These are phyloP conservation scores for Nasonia giraulti DNA, from an alignment of 1,140 invertebrate species.

Conservation along the genomic window DNA sequence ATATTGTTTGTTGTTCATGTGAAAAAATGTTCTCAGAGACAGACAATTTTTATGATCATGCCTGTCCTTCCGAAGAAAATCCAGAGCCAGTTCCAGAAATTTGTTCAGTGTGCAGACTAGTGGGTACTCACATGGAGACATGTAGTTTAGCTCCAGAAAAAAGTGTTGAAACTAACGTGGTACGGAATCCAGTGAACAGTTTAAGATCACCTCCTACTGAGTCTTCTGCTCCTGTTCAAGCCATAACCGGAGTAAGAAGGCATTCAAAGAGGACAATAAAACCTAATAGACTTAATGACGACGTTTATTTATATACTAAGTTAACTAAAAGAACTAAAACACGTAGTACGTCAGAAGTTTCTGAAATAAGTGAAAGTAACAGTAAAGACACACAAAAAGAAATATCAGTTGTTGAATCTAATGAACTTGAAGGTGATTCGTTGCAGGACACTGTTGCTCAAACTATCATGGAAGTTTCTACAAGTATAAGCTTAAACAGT, in stretches of 20 bases:
- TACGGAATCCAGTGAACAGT: background rate
- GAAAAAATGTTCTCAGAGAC: slow-evolving; percentile 83
- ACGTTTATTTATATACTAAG: slow-evolving; percentile 52
- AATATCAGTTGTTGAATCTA: slow-evolving; percentile 14
- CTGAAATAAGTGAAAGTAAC: background rate
- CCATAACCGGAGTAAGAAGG: slow-evolving; percentile 43
- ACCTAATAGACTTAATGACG: slow-evolving; percentile 60
- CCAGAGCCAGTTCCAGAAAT: slow-evolving; percentile 46
- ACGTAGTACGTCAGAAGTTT: slow-evolving; percentile 18
- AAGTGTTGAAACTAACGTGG: slow-evolving; percentile 8
- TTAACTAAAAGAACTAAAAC: slow-evolving; percentile 42
- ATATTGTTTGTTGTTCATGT: slow-evolving; percentile 86
- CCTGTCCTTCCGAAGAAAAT: slow-evolving; percentile 72
- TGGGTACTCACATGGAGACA: slow-evolving; percentile 62
- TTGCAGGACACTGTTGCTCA: slow-evolving; percentile 66
- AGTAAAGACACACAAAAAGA: background rate
- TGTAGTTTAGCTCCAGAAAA: slow-evolving; percentile 62
- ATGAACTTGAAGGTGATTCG: slow-evolving; percentile 15
- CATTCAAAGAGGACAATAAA: slow-evolving; percentile 58
- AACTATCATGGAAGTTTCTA: slow-evolving; percentile 70
- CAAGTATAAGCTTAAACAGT: slow-evolving; percentile 51
- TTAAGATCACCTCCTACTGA: slow-evolving; percentile 1
- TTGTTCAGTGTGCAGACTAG: slow-evolving; percentile 68
- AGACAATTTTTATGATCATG: slow-evolving; percentile 83
- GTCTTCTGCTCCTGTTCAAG: slow-evolving; percentile 22